phyloP scores from a whole-genome alignment of 2,888 invertebrate genomes.

The Drosophila algonquin region DNA sequence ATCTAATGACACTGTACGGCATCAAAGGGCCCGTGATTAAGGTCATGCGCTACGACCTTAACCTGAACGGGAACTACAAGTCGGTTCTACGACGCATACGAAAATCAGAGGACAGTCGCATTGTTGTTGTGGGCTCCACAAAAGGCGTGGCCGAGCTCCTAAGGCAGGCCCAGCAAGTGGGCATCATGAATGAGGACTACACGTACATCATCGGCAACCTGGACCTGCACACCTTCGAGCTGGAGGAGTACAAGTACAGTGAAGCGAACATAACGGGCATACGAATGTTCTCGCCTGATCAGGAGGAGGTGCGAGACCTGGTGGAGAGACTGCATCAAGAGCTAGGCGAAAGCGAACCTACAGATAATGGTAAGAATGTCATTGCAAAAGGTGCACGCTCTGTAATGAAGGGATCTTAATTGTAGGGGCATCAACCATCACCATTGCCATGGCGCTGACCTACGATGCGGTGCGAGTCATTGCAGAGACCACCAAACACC shows the following conservation, averaged over 20 bases:
- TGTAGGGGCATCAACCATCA: conserved; percentile 76
- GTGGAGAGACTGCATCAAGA: conserved; percentile 60
- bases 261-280: conserved; percentile 93
- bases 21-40: conserved; percentile 86
- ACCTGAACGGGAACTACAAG: conserved; percentile 88
- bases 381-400: too few species aligned
- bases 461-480: conserved; percentile 94
- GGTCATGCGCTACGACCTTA: conserved; percentile 87
- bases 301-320: conserved; percentile 84
- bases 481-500: conserved; percentile 89
- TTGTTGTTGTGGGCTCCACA: conserved; percentile 89
- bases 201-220: conserved; percentile 91
- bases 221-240: conserved; percentile 88
- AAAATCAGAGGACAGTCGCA: conserved; percentile 87
- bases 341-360: conserved; percentile 57
- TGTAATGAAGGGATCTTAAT: fast-evolving
- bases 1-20: conserved; percentile 88
- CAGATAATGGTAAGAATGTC: conserved; percentile 40
- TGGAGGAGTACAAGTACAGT: conserved; percentile 90
- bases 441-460: conserved; percentile 90
- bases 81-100: conserved; percentile 88
- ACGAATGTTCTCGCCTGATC: conserved; percentile 87
- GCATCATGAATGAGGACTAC: conserved; percentile 97
- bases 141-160: conserved; percentile 86
- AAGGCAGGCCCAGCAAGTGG: conserved; percentile 94